A percentile compares a stretch with the other conserved stretches of the same genome.
These are phyloP conservation scores for Sitodiplosis mosellana DNA, from an alignment of 1,140 invertebrate genomes.

Conservation along the genomic window DNA sequence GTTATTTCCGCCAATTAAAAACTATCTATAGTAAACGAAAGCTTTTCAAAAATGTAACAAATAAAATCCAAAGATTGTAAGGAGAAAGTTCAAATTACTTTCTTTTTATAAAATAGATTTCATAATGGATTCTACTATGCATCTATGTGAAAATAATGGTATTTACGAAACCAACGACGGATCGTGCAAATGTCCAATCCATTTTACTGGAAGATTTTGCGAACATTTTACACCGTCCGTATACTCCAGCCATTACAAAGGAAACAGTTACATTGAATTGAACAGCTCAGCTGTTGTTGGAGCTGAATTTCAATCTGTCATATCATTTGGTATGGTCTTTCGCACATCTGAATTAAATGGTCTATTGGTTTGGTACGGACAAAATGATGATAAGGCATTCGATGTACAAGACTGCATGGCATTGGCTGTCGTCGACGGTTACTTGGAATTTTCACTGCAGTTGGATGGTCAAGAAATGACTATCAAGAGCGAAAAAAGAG, in stretches of 20 bases:
- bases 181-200: constrained; percentile 59
- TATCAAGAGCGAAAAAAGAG: constrained; percentile 28
- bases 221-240: constrained; percentile 45
- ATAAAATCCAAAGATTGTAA: too few relatives aligned
- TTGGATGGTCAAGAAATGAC: constrained; percentile 59
- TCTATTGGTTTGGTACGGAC: constrained; percentile 79
- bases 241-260: constrained; percentile 51
- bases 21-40: too few relatives aligned
- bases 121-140: too few relatives aligned
- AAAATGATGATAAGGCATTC: constrained; percentile 38
- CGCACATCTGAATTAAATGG: constrained; percentile 61
- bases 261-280: constrained; percentile 75
- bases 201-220: constrained; percentile 57
- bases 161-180: constrained; percentile 37
- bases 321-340: constrained; percentile 42
- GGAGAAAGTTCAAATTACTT: too few relatives aligned
- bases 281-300: constrained; percentile 39
- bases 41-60: too few relatives aligned
- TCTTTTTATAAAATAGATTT: too few relatives aligned
- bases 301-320: too few relatives aligned
- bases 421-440: constrained; percentile 51
- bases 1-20: too few relatives aligned
- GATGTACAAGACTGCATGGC: constrained; percentile 51
- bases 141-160: constrained; percentile 67
- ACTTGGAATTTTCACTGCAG: constrained; percentile 67